Percentiles rank a stretch among this genome's conserved stretches.
phyloP scores from a whole-genome alignment of 53 echinoderm and acorn worm species.

The Hippasteria phrygiana region DNA sequence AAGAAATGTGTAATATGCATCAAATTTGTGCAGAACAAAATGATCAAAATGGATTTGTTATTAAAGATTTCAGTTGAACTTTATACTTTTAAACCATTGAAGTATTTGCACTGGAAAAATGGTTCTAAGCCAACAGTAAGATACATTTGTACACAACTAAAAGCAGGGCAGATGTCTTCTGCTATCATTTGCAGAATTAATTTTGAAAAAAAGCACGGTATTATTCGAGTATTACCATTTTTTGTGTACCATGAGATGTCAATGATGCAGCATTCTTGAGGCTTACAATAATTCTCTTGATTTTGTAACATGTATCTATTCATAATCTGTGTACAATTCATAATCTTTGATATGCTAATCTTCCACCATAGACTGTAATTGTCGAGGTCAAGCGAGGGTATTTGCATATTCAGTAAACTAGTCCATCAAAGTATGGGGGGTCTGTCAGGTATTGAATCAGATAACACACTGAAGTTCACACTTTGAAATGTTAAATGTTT shows the following conservation, averaged over 20 bases:
- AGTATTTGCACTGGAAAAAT: neutral
- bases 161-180: neutral
- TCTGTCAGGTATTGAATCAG: neutral
- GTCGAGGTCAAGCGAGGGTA: neutral
- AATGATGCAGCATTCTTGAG: constrained; percentile 62
- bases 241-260: constrained; percentile 8
- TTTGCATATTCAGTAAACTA: neutral
- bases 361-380: constrained; percentile 15
- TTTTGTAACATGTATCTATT: constrained; percentile 57
- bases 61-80: neutral
- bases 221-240: neutral
- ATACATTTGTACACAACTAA: neutral
- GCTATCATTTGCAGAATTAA: neutral
- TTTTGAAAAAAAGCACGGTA: constrained; percentile 11
- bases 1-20: constrained; percentile 38
- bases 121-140: constrained; percentile 11
- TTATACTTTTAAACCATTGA: neutral
- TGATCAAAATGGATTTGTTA: constrained; percentile 35
- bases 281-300: constrained; percentile 31
- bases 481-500: neutral
- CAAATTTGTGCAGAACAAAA: neutral
- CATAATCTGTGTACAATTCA: constrained; percentile 6
- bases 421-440: neutral
- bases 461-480: neutral
- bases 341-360: constrained; percentile 21